Evolutionary conservation across 2,113 vertebrate species (phyloP).

Genomic region (Tachycineta bicolor): DNA sequence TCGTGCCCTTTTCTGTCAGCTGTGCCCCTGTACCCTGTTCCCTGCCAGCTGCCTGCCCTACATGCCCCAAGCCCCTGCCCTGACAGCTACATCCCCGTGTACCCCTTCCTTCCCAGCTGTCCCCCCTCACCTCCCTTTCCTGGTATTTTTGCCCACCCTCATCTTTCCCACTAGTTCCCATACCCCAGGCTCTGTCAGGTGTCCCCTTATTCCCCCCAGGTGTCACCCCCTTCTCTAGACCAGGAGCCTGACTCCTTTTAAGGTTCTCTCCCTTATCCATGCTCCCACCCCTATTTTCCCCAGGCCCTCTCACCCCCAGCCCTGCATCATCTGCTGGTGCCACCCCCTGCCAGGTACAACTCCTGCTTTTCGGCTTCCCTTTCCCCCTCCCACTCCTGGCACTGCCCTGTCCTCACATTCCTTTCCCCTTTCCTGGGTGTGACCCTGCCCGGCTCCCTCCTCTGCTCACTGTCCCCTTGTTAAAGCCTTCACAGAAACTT

Average conservation of each 20-base stretch:
- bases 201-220: neutral
- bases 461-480: neutral
- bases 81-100: neutral
- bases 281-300: neutral
- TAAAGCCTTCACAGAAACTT: neutral
- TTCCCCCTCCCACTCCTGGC: neutral
- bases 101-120: neutral
- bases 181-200: neutral
- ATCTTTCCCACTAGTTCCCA: too few species aligned
- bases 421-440: neutral
- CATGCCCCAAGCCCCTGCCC: neutral
- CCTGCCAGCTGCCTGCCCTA: neutral
- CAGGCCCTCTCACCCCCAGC: neutral
- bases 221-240: neutral
- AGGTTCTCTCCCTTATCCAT: neutral
- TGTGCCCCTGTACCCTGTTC: neutral
- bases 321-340: neutral
- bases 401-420: neutral
- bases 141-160: too few species aligned
- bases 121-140: neutral
- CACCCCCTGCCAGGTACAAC: neutral
- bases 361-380: neutral
- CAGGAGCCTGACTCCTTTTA: too few species aligned
- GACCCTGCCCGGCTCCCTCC: neutral
- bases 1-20: neutral